Evolutionary conservation across 1,140 invertebrate species (phyloP).

Genomic region (Drosophila melanogaster): DNA sequence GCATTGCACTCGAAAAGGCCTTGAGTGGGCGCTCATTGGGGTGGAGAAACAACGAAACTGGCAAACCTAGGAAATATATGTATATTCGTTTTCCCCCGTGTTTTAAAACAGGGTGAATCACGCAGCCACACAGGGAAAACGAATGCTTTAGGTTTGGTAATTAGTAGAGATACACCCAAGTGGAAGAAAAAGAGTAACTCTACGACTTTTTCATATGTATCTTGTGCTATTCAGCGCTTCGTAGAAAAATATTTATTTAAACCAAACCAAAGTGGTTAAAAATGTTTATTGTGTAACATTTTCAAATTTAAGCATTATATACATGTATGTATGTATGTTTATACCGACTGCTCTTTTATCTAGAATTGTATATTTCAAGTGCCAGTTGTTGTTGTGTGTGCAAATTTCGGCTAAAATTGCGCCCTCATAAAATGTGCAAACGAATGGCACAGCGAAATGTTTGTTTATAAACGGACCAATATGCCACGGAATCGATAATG

Average conservation of each 20-base stretch:
- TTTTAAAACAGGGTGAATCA: conserved; percentile 13
- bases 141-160: background rate
- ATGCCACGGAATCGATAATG: conserved; percentile 33
- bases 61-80: conserved; percentile 20
- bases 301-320: no score
- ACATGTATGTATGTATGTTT: no score
- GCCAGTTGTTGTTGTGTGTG: background rate
- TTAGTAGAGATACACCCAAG: background rate
- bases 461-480: conserved; percentile 31
- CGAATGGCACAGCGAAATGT: conserved; percentile 22
- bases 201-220: no score
- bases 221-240: no score
- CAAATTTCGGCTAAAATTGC: conserved; percentile 23
- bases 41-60: background rate
- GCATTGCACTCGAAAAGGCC: conserved; percentile 32
- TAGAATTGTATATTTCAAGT: background rate
- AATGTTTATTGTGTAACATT: no score
- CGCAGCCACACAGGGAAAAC: background rate
- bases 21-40: conserved; percentile 11
- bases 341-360: background rate
- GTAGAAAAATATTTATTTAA: no score
- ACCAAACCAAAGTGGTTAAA: no score
- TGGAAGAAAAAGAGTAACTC: no score
- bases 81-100: conserved; percentile 3
- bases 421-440: conserved; percentile 31